phyloP scores from a whole-genome alignment of 2,113 vertebrate genomes.

The Ursus arctos region DNA sequence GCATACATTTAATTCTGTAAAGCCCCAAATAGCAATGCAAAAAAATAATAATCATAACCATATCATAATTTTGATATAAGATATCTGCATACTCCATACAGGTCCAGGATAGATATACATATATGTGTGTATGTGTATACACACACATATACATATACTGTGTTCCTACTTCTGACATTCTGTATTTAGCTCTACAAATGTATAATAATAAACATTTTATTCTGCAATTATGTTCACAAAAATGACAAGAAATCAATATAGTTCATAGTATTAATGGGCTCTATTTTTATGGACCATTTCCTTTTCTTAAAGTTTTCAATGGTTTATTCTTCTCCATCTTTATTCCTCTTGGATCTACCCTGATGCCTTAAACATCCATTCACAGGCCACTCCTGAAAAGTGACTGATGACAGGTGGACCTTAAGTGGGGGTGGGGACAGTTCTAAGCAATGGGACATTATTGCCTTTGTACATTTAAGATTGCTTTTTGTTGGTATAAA shows the following conservation, averaged over 20 bases:
- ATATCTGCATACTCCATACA: neutral
- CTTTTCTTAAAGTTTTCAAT: slow-evolving; percentile 27
- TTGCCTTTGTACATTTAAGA: neutral
- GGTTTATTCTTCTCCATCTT: slow-evolving; percentile 17
- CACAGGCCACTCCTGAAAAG: neutral
- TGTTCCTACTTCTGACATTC: neutral
- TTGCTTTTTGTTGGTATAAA: neutral
- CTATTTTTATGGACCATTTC: slow-evolving; percentile 9
- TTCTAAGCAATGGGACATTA: neutral
- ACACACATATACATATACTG: too few relatives aligned
- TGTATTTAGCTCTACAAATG: neutral
- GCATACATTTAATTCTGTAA: neutral
- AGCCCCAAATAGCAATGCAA: neutral
- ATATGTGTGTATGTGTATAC: fast-evolving
- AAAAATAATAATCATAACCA: neutral
- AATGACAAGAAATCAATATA: slow-evolving; percentile 35
- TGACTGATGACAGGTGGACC: neutral
- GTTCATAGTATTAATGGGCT: neutral
- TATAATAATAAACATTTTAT: slow-evolving; percentile 38
- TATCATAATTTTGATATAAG: slow-evolving; percentile 28
- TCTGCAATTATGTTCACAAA: neutral
- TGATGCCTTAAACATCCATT: neutral
- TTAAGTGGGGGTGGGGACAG: neutral
- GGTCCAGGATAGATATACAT: neutral
- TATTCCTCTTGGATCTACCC: neutral